Evolutionary conservation across 2,888 invertebrate genomes (phyloP), one percentile per base, ranked within the genome.

Genomic region (Teleiodes luculella): DNA sequence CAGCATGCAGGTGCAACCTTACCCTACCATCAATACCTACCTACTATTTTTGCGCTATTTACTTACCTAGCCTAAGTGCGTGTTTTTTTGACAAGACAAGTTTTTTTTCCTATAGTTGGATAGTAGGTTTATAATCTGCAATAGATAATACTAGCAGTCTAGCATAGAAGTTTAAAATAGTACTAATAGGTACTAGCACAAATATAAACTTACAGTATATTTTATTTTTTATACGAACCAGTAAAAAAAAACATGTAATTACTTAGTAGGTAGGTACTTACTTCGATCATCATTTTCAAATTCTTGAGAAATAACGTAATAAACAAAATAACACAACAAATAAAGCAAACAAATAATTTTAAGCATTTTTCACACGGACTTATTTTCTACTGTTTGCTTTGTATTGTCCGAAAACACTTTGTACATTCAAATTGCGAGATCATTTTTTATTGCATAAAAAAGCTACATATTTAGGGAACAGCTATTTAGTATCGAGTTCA

Each of bases 241-340:
- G n/a, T n/a, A n/a, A n/a, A n/a, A n/a, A n/a, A n/a, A n/a, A n/a
- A n/a, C n/a, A n/a, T n/a, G n/a, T n/a, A n/a, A n/a, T n/a, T n/a
- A n/a, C n/a, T n/a, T n/a, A n/a, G n/a, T n/a, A n/a, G 4, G 3
- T 30, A 35, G 20, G 20, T 49, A 63, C 83, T 82, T 70, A 83
- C 83, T 59, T 71, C 74, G 76, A 33, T 81, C 80, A 46, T 80
- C 80, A 64, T 70, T 76, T 59, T 79, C 80, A 55, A 77, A 80
- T 58, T 81, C 80, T 33, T 78, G 76, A 37, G 72, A 75, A 57
- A 63, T 60, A 53, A 65, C 65, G 56, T 61, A 56, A 54, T 61
- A 62, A 50, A 75, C 61, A 54, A 65, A 68, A 66, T 59, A 67
- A 57, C 72, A 61, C 52, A 72, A 65, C 56, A 74, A 61, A 58